These are phyloP conservation scores for Potamilus streckersoni DNA, from an alignment of 1,140 invertebrate species.

Conservation along the genomic window DNA sequence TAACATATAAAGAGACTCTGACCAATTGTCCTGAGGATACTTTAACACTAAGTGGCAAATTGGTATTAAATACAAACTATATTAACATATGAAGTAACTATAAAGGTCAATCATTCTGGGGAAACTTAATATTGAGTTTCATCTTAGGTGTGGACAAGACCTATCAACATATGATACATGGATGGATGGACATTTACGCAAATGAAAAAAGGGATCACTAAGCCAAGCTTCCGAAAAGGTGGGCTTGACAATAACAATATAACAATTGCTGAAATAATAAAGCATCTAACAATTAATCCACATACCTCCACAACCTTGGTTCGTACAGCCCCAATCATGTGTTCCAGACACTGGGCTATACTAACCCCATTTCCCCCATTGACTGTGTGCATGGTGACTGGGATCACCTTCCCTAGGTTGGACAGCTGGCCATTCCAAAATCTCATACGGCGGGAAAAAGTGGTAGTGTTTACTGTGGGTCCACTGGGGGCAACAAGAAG, in stretches of 20 bases:
- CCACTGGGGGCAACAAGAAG: conserved; percentile 78
- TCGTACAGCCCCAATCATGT: conserved; percentile 77
- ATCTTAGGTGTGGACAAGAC: too few species aligned
- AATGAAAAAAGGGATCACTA: background rate
- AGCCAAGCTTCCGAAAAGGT: too few species aligned
- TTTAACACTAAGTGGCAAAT: too few species aligned
- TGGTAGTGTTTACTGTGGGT: conserved; percentile 67
- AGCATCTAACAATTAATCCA: background rate
- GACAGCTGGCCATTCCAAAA: conserved; percentile 80
- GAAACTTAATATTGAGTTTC: too few species aligned
- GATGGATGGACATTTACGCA: background rate
- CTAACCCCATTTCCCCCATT: conserved; percentile 52
- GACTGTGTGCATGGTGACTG: conserved; percentile 70
- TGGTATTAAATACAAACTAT: too few species aligned
- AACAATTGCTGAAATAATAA: too few species aligned
- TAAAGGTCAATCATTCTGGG: too few species aligned
- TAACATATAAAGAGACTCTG: too few species aligned
- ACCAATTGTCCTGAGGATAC: too few species aligned
- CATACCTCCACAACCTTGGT: conserved; percentile 77
- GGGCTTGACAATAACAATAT: too few species aligned
- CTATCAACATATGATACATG: too few species aligned
- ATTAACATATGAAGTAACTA: too few species aligned
- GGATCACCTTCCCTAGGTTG: conserved; percentile 78
- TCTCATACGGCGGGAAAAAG: conserved; percentile 73
- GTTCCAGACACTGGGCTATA: conserved; percentile 73